Evolutionary conservation across 2,113 vertebrate species (phyloP).

Genomic region (Seriola rivoliana): DNA sequence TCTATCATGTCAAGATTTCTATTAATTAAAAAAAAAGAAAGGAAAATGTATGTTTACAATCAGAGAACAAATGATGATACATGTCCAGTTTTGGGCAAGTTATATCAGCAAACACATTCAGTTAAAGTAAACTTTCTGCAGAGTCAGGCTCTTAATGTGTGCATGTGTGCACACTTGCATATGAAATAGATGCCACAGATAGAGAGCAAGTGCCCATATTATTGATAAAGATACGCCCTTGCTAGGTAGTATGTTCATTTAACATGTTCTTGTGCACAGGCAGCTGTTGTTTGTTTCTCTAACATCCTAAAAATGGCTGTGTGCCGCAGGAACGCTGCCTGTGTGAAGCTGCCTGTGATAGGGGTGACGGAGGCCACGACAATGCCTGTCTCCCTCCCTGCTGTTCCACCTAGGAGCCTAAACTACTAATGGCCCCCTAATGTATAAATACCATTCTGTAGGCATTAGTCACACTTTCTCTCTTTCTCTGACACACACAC

Average conservation of each 20-base stretch:
- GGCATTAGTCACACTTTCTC: constrained; percentile 83
- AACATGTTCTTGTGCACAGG: constrained; percentile 24
- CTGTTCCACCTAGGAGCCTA: constrained; percentile 81
- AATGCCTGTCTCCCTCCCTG: constrained; percentile 82
- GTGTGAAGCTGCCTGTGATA: constrained; percentile 62
- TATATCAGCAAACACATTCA: too few relatives aligned
- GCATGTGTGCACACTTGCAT: too few relatives aligned
- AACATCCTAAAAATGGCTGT: constrained; percentile 61
- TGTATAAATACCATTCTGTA: constrained; percentile 82
- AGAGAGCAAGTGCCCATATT: too few relatives aligned
- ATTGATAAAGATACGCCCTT: too few relatives aligned
- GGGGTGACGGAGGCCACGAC: constrained; percentile 66
- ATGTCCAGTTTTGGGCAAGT: too few relatives aligned
- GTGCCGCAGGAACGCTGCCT: constrained; percentile 40
- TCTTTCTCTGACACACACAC: constrained; percentile 57
- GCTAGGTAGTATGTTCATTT: background rate
- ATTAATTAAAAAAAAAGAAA: too few relatives aligned
- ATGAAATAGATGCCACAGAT: too few relatives aligned
- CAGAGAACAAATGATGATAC: too few relatives aligned
- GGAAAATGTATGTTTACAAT: too few relatives aligned
- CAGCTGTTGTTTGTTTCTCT: constrained; percentile 75
- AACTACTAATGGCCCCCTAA: constrained; percentile 83
- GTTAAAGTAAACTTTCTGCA: too few relatives aligned
- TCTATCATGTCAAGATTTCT: too few relatives aligned
- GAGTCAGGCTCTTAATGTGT: too few relatives aligned